phyloP scores from a whole-genome alignment of 1,140 invertebrate species.

The Drosophila mojavensis region DNA sequence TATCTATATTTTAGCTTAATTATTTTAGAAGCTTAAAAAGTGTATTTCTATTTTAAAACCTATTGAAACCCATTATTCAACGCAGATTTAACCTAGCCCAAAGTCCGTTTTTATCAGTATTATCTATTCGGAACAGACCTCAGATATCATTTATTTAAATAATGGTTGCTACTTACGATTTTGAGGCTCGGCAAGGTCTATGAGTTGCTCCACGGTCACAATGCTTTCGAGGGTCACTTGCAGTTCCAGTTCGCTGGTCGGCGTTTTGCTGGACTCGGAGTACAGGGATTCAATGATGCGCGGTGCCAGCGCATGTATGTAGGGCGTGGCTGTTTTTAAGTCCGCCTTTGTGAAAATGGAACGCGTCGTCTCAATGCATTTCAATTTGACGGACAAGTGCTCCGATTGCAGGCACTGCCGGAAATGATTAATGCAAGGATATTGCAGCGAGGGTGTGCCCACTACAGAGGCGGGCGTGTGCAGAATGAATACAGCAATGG shows the following conservation, averaged over 20 bases:
- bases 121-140: constrained; percentile 15
- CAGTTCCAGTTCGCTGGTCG: constrained; percentile 87
- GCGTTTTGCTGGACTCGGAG: constrained; percentile 86
- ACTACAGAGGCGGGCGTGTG: constrained; percentile 91
- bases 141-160: not conserved
- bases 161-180: constrained; percentile 87
- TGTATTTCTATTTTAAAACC: not conserved
- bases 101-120: not conserved
- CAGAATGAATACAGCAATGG: constrained; percentile 94
- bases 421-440: constrained; percentile 97
- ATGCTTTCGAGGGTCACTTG: constrained; percentile 89
- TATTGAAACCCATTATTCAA: not conserved
- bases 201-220: constrained; percentile 89
- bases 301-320: constrained; percentile 92
- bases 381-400: constrained; percentile 87
- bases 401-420: constrained; percentile 92
- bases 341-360: constrained; percentile 91
- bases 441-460: constrained; percentile 91
- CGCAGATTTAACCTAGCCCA: not conserved
- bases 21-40: too few species aligned
- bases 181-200: constrained; percentile 89
- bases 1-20: too few species aligned
- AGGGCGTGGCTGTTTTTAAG: constrained; percentile 88
- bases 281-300: constrained; percentile 89
- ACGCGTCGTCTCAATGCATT: constrained; percentile 91